These are phyloP conservation scores for Lasioglossum leucozonium DNA, from an alignment of 2,888 invertebrate genomes.

Conservation along the genomic window DNA sequence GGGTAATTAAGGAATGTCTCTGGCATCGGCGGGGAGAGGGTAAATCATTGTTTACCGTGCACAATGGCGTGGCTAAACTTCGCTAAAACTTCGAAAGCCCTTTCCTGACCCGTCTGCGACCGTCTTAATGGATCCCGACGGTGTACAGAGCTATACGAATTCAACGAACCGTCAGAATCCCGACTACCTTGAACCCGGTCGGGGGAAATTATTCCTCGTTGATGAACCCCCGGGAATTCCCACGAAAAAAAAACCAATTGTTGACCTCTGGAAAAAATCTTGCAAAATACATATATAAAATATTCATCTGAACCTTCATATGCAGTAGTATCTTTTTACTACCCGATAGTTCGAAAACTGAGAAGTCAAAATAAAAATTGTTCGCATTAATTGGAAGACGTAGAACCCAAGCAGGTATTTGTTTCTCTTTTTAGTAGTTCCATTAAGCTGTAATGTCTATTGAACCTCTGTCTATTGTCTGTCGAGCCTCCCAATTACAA, in stretches of 20 bases:
- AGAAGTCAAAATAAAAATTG: no score
- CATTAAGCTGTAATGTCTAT: neutral
- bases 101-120: neutral
- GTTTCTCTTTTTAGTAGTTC: neutral
- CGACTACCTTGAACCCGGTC: neutral
- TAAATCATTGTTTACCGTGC: constrained; percentile 77
- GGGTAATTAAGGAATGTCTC: constrained; percentile 71
- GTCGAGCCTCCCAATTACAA: neutral
- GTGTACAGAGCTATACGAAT: constrained; percentile 10
- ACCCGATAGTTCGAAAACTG: no score
- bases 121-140: constrained; percentile 24
- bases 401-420: neutral
- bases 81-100: constrained; percentile 75
- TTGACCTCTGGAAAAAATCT: neutral
- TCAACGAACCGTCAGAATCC: constrained; percentile 22
- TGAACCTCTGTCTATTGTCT: no score
- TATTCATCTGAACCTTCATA: neutral
- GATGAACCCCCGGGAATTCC: neutral
- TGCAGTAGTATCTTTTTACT: no score
- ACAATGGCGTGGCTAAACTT: constrained; percentile 72
- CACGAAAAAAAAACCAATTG: neutral
- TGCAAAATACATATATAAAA: neutral
- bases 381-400: no score
- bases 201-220: constrained; percentile 28
- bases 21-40: constrained; percentile 58